These are phyloP conservation scores for Drosophila monieri DNA, from an alignment of 2,888 invertebrate species.

Conservation along the genomic window DNA sequence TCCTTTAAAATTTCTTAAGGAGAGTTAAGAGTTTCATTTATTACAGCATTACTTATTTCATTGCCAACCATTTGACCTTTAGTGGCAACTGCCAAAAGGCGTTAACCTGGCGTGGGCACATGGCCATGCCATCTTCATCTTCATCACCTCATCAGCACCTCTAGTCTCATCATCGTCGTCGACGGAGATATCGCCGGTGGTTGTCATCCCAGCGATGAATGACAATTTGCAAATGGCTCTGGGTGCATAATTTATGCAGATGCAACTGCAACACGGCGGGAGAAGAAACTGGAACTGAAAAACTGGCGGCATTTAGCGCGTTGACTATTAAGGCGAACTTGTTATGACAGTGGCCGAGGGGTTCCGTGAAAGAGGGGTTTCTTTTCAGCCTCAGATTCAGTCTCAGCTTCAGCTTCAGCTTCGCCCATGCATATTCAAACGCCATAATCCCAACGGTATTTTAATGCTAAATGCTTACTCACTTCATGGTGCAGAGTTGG, in stretches of 20 bases:
- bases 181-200: slow-evolving; percentile 34
- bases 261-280: slow-evolving; percentile 43
- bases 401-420: slow-evolving; percentile 4
- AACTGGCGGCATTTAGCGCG: slow-evolving; percentile 58
- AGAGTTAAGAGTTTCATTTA: not conserved
- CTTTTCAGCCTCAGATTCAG: not conserved
- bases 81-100: slow-evolving; percentile 40
- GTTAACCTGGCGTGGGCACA: slow-evolving; percentile 57
- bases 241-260: slow-evolving; percentile 75
- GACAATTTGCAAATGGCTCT: slow-evolving; percentile 73
- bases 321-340: slow-evolving; percentile 67
- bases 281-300: slow-evolving; percentile 48
- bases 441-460: slow-evolving; percentile 77
- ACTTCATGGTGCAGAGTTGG: slow-evolving; percentile 42
- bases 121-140: slow-evolving; percentile 45
- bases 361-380: not conserved
- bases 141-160: slow-evolving; percentile 33
- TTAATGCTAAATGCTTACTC: slow-evolving; percentile 77
- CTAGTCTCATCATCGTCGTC: slow-evolving; percentile 27
- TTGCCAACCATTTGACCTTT: slow-evolving; percentile 57
- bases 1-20: not conserved
- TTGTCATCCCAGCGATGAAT: slow-evolving; percentile 47
- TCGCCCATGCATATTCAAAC: slow-evolving; percentile 75
- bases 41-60: slow-evolving; percentile 4
- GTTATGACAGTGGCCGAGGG: slow-evolving; percentile 22